Base-by-base conservation (phyloP, 2,888 invertebrate species). In the Epinotia bilunana region DNA sequence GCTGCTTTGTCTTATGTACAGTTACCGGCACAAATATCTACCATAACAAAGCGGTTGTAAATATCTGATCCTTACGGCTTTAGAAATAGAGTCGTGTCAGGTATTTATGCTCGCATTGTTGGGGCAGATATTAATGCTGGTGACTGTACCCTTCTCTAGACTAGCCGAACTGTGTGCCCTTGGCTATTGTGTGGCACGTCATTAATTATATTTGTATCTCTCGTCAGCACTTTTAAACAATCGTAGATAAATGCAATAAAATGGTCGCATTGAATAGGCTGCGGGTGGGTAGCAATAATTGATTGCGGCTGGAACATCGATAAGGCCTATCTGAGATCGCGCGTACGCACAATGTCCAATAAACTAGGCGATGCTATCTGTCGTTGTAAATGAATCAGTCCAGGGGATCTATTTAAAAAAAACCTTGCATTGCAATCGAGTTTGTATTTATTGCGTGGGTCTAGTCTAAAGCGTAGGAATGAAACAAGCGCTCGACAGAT, bases 301-400 rank as follows among this genome's bases (percentile, higher is more conserved):
- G 91, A 93, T 93, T 91, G 88, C 90, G 79, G 85, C 83, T 84
- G 83, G 85, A 84, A 86, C 90, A 87, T 82, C 88, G 87, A 85
- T 91, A 92, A 88, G 86, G 85, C 82, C 81, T 91, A 93, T 93
- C 93, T 81, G 53, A 75, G 84, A 93, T 92, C 92, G 84, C 82
- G 80, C 84, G 85, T 86, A 88, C 87, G 87, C 89, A 92, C 93
- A 93, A 92, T 92, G 91, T 91, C 87, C 91, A 91, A 94, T 94
- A 94, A 93, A 94, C 89, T 87, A 92, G 86, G 79, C 80, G 91
- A 91, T 90, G 82, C 81, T 91, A 93, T 93, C 93, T 85, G 86
- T 87, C 85, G 83, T 87, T 87, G 90, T 89, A 91, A 92, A 91
- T 93, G 92, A 90, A 91, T 93, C 93, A 91, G 91, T 88, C 86